These are phyloP conservation scores for Melitaea cinxia DNA, from an alignment of 1,140 invertebrate genomes.

Conservation along the genomic window DNA sequence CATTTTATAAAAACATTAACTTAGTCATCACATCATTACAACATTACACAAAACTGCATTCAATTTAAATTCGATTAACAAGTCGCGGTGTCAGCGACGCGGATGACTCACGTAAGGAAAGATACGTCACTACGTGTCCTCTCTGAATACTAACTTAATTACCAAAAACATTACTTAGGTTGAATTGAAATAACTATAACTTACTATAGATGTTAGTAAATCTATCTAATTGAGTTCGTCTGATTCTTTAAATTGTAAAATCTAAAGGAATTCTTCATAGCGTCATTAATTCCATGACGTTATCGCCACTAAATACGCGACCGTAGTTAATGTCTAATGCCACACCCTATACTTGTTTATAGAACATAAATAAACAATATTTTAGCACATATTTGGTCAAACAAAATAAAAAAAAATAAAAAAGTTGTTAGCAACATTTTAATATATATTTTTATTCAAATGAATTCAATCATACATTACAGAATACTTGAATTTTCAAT, in stretches of 20 bases:
- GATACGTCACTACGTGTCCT: not conserved
- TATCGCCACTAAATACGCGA: not conserved
- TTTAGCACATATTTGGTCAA: not conserved
- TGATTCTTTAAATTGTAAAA: too few species aligned
- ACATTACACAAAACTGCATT: conserved; percentile 12
- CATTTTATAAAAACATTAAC: conserved; percentile 1
- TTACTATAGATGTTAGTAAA: too few species aligned
- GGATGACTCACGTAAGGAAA: not conserved
- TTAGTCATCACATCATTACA: not conserved
- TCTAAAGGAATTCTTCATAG: too few species aligned
- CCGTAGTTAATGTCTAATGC: conserved; percentile 2
- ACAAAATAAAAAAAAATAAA: conserved; percentile 42
- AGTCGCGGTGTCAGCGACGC: not conserved
- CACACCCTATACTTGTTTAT: conserved; percentile 6
- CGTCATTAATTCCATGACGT: not conserved
- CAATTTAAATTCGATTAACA: conserved; percentile 10
- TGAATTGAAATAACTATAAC: too few species aligned
- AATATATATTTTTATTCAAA: conserved; percentile 82
- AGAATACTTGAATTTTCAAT: conserved; percentile 77
- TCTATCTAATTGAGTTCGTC: too few species aligned
- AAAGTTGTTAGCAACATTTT: conserved; percentile 79
- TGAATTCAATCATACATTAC: conserved; percentile 78
- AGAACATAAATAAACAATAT: conserved; percentile 3
- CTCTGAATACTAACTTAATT: too few species aligned
- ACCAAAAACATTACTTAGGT: too few species aligned